phyloP scores from a whole-genome alignment of 2,113 vertebrate genomes.

The Eupsittula cactorum region DNA sequence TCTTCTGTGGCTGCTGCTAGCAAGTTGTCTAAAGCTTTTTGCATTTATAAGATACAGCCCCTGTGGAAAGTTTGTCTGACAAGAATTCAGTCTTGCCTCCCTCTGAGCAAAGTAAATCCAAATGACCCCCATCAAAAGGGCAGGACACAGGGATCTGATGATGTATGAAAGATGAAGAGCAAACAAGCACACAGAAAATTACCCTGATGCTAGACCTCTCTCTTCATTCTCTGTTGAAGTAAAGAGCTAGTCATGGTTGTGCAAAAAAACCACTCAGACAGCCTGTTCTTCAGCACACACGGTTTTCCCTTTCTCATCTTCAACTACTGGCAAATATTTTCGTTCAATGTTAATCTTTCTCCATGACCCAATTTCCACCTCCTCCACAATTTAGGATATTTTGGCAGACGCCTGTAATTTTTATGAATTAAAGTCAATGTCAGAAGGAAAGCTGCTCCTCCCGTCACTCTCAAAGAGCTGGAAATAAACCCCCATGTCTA shows the following conservation, averaged over 20 bases:
- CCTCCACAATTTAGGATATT: conserved; percentile 47
- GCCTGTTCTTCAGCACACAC: background rate
- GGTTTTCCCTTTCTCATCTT: background rate
- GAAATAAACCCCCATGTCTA: conserved; percentile 11
- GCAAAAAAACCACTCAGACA: background rate
- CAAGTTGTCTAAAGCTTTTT: background rate
- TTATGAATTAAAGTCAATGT: conserved; percentile 64
- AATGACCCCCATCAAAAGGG: background rate
- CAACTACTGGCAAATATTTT: conserved; percentile 48
- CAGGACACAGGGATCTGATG: fast-evolving
- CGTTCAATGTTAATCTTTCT: conserved; percentile 9
- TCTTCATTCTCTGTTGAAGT: background rate
- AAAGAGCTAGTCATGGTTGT: background rate
- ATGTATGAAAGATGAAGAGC: background rate
- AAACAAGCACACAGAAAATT: background rate
- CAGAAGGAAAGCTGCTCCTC: conserved; percentile 27
- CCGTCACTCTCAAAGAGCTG: background rate
- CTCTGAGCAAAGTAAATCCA: background rate
- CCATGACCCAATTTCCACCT: conserved; percentile 48
- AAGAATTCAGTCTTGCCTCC: background rate
- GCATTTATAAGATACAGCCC: background rate
- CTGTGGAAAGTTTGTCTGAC: background rate
- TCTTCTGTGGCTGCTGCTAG: background rate
- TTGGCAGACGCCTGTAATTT: conserved; percentile 52
- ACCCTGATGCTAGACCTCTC: background rate